phyloP scores from a whole-genome alignment of 1,140 invertebrate genomes.

The Diachasma alloeum region DNA sequence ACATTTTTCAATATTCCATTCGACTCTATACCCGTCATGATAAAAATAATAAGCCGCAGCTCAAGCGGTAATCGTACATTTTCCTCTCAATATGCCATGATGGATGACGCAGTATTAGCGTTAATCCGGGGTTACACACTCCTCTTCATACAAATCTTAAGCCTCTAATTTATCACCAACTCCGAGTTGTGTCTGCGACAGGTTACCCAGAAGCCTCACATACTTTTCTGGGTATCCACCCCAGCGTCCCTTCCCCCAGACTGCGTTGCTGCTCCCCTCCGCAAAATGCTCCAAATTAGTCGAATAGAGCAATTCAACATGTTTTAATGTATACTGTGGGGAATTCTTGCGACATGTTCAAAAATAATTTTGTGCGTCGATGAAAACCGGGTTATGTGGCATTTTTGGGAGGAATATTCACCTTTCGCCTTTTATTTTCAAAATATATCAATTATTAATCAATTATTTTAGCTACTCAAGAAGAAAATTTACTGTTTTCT shows the following conservation, averaged over 20 bases:
- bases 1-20: too few relatives aligned
- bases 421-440: neutral
- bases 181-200: slow-evolving; percentile 51
- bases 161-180: slow-evolving; percentile 58
- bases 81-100: slow-evolving; percentile 42
- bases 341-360: neutral
- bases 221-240: slow-evolving; percentile 25
- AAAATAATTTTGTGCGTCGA: too few relatives aligned
- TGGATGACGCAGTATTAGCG: slow-evolving; percentile 57
- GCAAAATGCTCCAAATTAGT: slow-evolving; percentile 10
- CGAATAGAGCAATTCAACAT: neutral
- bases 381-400: too few relatives aligned
- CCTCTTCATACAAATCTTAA: slow-evolving; percentile 63
- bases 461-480: neutral
- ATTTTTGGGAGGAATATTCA: too few relatives aligned
- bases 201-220: slow-evolving; percentile 39
- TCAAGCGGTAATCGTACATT: neutral
- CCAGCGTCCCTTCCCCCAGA: neutral
- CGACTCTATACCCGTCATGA: too few relatives aligned
- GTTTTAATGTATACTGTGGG: neutral
- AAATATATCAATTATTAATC: neutral
- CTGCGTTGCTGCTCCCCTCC: neutral
- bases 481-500: too few relatives aligned
- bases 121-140: slow-evolving; percentile 63
- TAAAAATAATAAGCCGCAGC: too few relatives aligned